Conservation (phyloP, 2,113 vertebrate genomes). For the Panurus biarmicus region DNA sequence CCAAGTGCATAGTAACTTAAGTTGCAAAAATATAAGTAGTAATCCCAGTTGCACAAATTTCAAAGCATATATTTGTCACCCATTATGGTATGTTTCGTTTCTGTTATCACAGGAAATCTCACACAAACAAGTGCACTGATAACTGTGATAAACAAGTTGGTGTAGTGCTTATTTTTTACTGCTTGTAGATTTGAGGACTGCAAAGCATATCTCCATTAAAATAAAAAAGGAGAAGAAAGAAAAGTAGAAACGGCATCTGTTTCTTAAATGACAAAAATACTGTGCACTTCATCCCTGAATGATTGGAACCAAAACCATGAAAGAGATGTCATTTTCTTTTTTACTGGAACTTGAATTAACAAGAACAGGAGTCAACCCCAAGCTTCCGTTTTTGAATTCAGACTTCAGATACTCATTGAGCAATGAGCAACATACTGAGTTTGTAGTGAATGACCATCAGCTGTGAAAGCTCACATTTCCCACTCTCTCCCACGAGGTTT, state of each 20-base stretch:
- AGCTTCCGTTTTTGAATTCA: background rate
- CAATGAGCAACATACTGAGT: background rate
- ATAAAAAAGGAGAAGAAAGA: background rate
- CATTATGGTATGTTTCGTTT: slow-evolving; percentile 61
- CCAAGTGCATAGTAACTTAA: background rate
- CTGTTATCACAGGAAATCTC: slow-evolving; percentile 67
- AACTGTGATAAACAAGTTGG: slow-evolving; percentile 61
- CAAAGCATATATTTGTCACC: slow-evolving; percentile 47
- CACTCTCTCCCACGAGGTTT: background rate
- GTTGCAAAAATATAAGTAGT: slow-evolving; percentile 28
- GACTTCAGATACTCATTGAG: background rate
- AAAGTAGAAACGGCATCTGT: background rate
- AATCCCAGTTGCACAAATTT: slow-evolving; percentile 11
- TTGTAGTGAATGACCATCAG: background rate
- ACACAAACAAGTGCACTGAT: slow-evolving; percentile 64
- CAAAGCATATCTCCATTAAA: background rate
- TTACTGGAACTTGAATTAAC: background rate
- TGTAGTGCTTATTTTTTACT: slow-evolving; percentile 36
- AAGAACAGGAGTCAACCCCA: background rate
- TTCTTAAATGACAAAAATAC: background rate
- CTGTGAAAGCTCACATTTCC: background rate
- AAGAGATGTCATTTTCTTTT: background rate
- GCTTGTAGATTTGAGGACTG: background rate
- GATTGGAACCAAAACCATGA: background rate
- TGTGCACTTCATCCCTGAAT: background rate